phyloP scores from a whole-genome alignment of 2,797 vertebrate species.

The Fistularia commersonii region DNA sequence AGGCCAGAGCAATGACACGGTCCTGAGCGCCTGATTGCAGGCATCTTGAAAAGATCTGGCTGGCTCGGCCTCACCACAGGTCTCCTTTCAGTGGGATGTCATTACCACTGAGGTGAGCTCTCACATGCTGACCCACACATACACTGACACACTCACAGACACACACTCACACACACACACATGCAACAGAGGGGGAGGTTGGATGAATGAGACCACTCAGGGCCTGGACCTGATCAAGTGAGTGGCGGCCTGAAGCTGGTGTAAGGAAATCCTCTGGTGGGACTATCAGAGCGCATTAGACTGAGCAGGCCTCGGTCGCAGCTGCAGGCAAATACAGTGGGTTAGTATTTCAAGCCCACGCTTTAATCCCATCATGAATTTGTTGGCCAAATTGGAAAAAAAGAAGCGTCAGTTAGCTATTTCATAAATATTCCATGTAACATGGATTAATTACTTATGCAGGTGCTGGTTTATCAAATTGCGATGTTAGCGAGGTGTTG shows the following conservation, averaged over 20 bases:
- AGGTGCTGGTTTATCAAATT: conserved; percentile 54
- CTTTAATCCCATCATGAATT: conserved; percentile 63
- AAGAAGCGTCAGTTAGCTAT: conserved; percentile 44
- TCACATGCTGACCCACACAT: conserved; percentile 49
- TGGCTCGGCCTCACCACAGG: conserved; percentile 54
- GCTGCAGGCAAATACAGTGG: conserved; percentile 56
- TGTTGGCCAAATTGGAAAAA: conserved; percentile 56
- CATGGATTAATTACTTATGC: conserved; percentile 44
- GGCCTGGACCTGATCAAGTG: conserved; percentile 69
- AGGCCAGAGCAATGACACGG: conserved; percentile 66
- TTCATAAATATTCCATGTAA: conserved; percentile 54
- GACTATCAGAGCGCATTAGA: conserved; percentile 79
- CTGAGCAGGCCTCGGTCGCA: conserved; percentile 68
- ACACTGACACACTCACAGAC: conserved; percentile 38
- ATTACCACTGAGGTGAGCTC: conserved; percentile 66
- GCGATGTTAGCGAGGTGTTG: conserved; percentile 19
- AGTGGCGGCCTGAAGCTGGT: conserved; percentile 60
- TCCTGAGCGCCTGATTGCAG: conserved; percentile 76
- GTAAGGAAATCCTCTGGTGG: conserved; percentile 72
- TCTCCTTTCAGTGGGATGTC: conserved; percentile 76
- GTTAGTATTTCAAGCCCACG: conserved; percentile 51
- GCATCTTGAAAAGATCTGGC: conserved; percentile 80
- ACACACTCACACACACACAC: neutral
- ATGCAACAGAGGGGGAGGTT: conserved; percentile 1
- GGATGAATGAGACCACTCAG: conserved; percentile 72